Percentiles rank a stretch among this genome's conserved stretches.
Evolutionary conservation across 2,797 vertebrate genomes (phyloP).

Genomic region (Distichodus sexfasciatus): DNA sequence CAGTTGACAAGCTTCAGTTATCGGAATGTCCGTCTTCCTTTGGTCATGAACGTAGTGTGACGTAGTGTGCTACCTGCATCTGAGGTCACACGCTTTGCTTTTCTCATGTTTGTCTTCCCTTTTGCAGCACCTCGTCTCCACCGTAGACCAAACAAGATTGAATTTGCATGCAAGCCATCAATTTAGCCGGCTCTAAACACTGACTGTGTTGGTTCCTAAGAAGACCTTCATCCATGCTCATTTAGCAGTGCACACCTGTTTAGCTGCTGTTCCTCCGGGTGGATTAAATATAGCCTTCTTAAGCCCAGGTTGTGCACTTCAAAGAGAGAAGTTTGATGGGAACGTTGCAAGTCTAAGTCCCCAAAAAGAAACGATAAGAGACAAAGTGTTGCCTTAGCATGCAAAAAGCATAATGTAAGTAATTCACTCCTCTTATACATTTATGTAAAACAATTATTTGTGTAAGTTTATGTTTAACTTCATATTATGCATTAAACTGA

Average conservation of each 20-base stretch:
- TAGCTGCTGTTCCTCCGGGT: too few relatives aligned
- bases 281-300: too few relatives aligned
- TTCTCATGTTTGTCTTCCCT: not conserved
- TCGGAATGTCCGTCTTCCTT: slow-evolving; percentile 5
- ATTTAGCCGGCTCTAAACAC: not conserved
- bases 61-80: not conserved
- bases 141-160: not conserved
- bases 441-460: too few relatives aligned
- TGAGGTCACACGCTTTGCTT: not conserved
- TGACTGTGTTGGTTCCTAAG: not conserved
- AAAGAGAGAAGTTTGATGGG: slow-evolving; percentile 3
- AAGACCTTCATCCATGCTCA: too few relatives aligned
- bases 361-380: too few relatives aligned
- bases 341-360: not conserved
- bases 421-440: too few relatives aligned
- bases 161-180: not conserved
- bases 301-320: too few relatives aligned
- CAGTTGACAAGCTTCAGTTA: slow-evolving; percentile 33
- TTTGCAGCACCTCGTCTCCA: not conserved
- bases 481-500: too few relatives aligned
- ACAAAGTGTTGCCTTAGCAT: too few relatives aligned
- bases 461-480: too few relatives aligned
- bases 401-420: too few relatives aligned
- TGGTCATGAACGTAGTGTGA: slow-evolving; percentile 1
- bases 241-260: too few relatives aligned